Evolutionary conservation across 2,113 vertebrate genomes (phyloP).

Genomic region (Anguilla rostrata): DNA sequence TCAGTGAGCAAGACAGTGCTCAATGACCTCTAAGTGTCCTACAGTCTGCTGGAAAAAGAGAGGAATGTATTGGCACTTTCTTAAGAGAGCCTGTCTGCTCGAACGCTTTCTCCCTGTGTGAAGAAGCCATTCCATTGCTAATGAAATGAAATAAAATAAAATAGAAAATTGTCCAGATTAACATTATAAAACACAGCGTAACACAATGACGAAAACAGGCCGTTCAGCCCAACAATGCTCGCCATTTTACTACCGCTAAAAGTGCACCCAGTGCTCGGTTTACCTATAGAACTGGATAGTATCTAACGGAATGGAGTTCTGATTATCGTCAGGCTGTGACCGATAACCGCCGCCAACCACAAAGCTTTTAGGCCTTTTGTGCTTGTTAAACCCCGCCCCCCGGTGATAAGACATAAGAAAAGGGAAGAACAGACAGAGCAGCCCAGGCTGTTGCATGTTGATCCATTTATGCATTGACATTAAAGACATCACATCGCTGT

Average conservation of each 20-base stretch:
- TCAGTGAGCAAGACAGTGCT: background rate
- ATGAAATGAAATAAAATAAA: too few relatives aligned
- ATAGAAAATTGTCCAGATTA: too few relatives aligned
- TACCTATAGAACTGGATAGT: too few relatives aligned
- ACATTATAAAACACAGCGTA: too few relatives aligned
- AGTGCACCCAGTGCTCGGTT: too few relatives aligned
- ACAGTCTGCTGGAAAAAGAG: background rate
- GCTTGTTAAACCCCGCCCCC: too few relatives aligned
- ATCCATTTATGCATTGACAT: constrained; percentile 26
- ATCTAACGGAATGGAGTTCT: too few relatives aligned
- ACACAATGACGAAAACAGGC: too few relatives aligned
- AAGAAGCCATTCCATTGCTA: background rate
- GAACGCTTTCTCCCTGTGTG: background rate
- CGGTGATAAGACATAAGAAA: background rate
- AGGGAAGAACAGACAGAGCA: background rate
- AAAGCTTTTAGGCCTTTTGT: background rate
- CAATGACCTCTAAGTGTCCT: background rate
- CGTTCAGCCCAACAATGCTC: too few relatives aligned
- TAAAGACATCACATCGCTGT: background rate
- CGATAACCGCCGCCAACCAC: background rate
- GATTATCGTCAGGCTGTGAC: background rate
- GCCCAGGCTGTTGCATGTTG: background rate
- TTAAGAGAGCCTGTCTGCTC: background rate
- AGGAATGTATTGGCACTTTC: background rate
- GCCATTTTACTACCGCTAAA: too few relatives aligned